A percentile compares a stretch with the other conserved stretches of the same genome.
Evolutionary conservation across 2,797 vertebrate genomes (phyloP).

Genomic region (Catostomus latipinnis): DNA sequence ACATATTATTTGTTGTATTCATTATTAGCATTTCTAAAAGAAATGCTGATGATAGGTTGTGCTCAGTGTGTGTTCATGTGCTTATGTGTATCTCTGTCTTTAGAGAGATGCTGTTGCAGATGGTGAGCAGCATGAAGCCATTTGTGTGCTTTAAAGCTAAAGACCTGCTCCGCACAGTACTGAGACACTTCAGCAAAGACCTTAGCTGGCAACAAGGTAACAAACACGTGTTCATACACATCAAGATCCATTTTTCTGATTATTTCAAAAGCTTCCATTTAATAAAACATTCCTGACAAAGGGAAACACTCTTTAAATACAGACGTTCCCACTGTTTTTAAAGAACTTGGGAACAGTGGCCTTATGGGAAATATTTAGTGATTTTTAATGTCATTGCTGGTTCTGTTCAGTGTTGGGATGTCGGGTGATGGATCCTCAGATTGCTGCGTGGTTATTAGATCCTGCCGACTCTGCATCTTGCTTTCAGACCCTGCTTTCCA

Average conservation of each 20-base stretch:
- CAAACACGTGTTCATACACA: background rate
- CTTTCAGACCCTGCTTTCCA: constrained; percentile 82
- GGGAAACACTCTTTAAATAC: background rate
- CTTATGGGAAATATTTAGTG: background rate
- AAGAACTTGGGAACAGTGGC: background rate
- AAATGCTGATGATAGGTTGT: background rate
- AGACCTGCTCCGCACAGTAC: constrained; percentile 82
- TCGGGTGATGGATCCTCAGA: constrained; percentile 86
- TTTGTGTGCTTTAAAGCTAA: constrained; percentile 92
- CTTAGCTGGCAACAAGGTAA: constrained; percentile 86
- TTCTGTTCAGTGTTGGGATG: constrained; percentile 76
- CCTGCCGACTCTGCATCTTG: constrained; percentile 81
- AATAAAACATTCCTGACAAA: background rate
- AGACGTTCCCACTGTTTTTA: background rate
- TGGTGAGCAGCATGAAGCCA: constrained; percentile 73
- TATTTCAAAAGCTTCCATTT: background rate
- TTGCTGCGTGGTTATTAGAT: constrained; percentile 90
- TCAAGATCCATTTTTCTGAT: background rate
- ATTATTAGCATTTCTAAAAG: background rate
- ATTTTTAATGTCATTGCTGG: background rate
- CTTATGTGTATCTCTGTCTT: constrained; percentile 44
- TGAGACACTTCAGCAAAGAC: constrained; percentile 74
- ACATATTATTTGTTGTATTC: background rate
- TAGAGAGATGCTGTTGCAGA: constrained; percentile 82
- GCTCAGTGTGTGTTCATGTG: constrained; percentile 6